Evolutionary conservation across 1,140 invertebrate species (phyloP).

Genomic region (Theocolax elegans): DNA sequence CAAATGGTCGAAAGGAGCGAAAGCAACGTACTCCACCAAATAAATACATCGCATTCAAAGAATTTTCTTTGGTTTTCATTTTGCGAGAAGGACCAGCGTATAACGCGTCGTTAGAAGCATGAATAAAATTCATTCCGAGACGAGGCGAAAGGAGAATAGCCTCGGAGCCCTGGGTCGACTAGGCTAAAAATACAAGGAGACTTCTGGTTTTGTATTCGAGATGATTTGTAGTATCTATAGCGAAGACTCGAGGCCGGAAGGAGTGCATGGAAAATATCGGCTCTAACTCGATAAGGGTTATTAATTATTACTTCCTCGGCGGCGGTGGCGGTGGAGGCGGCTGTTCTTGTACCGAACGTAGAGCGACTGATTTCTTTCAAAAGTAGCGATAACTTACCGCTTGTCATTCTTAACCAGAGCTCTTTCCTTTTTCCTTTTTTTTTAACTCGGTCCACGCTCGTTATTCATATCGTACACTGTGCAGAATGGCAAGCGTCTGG

Average conservation of each 20-base stretch:
- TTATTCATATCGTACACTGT: conserved; percentile 23
- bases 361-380: conserved; percentile 37
- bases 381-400: conserved; percentile 30
- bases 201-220: conserved; percentile 38
- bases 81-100: conserved; percentile 29
- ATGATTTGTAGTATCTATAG: conserved; percentile 41
- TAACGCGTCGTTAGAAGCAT: conserved; percentile 37
- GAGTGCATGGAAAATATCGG: conserved; percentile 23
- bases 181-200: conserved; percentile 25
- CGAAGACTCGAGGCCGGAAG: not conserved
- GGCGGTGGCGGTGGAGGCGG: not conserved
- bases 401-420: conserved; percentile 34
- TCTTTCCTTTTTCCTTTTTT: conserved; percentile 8
- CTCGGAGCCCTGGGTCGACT: not conserved
- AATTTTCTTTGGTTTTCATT: conserved; percentile 23
- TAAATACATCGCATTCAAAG: conserved; percentile 21
- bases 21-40: conserved; percentile 10
- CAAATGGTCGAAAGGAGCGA: too few species aligned
- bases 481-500: conserved; percentile 7
- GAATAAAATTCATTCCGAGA: conserved; percentile 37
- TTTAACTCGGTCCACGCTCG: not conserved
- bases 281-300: conserved; percentile 34
- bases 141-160: conserved; percentile 34
- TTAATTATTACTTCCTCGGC: conserved; percentile 37
- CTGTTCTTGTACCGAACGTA: not conserved